phyloP scores from a whole-genome alignment of 2,888 invertebrate species.

The Mylabris sibirica region DNA sequence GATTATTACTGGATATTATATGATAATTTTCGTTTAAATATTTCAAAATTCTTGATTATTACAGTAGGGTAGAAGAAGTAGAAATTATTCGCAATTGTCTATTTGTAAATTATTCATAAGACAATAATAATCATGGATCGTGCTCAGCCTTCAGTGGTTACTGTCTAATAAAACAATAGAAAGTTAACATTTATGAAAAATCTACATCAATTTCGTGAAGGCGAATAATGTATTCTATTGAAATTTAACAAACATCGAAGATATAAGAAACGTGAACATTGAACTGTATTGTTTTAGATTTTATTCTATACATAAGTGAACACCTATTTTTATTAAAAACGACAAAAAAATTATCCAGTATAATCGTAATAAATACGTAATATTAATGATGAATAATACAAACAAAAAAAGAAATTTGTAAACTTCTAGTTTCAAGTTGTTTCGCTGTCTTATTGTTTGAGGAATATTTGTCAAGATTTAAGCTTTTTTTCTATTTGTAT shows the following conservation, averaged over 20 bases:
- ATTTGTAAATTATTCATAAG: constrained; percentile 45
- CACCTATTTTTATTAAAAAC: constrained; percentile 17
- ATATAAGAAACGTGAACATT: constrained; percentile 39
- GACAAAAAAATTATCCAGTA: neutral
- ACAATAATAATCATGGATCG: constrained; percentile 41
- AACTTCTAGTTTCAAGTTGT: neutral
- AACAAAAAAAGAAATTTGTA: neutral
- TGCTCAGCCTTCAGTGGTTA: constrained; percentile 41
- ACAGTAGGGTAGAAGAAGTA: constrained; percentile 16
- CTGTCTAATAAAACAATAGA: constrained; percentile 47
- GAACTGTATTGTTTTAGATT: constrained; percentile 31
- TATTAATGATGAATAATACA: neutral
- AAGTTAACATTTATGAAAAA: constrained; percentile 47
- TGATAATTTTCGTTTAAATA: neutral
- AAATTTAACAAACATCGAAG: constrained; percentile 41
- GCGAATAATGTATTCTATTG: constrained; percentile 45
- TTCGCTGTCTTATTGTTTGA: neutral
- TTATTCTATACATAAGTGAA: constrained; percentile 7
- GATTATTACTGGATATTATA: constrained; percentile 45
- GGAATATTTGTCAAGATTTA: constrained; percentile 1
- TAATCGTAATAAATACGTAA: neutral
- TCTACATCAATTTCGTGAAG: constrained; percentile 50
- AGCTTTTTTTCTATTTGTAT: neutral
- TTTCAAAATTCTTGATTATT: constrained; percentile 18
- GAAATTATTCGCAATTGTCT: constrained; percentile 38